Evolutionary conservation across 2,797 vertebrate species (phyloP).

Genomic region (Coregonus sp.): DNA sequence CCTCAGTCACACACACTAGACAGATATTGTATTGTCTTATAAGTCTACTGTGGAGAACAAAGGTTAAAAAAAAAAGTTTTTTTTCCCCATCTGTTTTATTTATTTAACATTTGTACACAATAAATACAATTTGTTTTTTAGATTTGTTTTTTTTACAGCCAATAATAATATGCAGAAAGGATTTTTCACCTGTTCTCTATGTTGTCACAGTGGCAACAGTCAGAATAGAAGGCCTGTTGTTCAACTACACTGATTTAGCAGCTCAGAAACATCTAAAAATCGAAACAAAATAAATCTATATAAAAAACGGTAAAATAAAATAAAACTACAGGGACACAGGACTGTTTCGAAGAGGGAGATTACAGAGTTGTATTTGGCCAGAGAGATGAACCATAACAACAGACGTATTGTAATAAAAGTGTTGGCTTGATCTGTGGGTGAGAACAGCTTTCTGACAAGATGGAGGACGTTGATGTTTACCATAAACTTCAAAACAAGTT

Average conservation of each 20-base stretch:
- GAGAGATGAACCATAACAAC: constrained; percentile 32
- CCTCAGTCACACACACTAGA: neutral
- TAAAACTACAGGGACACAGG: constrained; percentile 47
- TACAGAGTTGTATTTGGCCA: constrained; percentile 64
- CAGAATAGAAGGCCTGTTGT: constrained; percentile 80
- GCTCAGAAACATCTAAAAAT: constrained; percentile 83
- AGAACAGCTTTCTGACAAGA: constrained; percentile 49
- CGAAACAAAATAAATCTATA: constrained; percentile 77
- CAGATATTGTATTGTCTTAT: too few relatives aligned
- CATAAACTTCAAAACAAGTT: constrained; percentile 92
- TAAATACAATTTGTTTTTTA: constrained; percentile 99
- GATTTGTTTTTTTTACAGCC: constrained; percentile 86
- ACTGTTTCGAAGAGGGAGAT: constrained; percentile 42
- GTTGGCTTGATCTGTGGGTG: constrained; percentile 19
- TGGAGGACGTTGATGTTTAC: constrained; percentile 60
- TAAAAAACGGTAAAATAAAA: constrained; percentile 57
- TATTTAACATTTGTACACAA: constrained; percentile 99
- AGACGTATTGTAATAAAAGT: constrained; percentile 47
- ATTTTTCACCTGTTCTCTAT: constrained; percentile 81
- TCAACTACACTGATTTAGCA: constrained; percentile 75
- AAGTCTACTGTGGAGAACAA: neutral
- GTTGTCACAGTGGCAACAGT: constrained; percentile 82
- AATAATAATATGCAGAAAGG: constrained; percentile 90
- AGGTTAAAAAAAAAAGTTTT: too few relatives aligned
- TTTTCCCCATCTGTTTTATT: constrained; percentile 85